phyloP scores from a whole-genome alignment of 1,140 invertebrate species.

The Nasonia vitripennis region DNA sequence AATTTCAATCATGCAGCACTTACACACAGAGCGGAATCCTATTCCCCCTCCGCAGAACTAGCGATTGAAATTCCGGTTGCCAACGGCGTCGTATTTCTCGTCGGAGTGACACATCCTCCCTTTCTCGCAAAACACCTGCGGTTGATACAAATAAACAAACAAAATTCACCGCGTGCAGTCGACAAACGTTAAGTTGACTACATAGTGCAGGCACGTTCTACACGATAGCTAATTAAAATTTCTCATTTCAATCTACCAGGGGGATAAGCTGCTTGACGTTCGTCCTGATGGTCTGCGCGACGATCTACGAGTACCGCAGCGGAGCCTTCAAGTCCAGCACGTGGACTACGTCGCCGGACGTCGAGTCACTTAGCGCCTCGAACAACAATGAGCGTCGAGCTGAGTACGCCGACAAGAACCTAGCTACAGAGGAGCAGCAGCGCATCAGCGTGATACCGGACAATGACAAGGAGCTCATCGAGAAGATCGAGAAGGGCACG shows the following conservation, averaged over 20 bases:
- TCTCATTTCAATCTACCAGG: constrained; percentile 65
- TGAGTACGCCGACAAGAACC: constrained; percentile 68
- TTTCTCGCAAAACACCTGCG: too few species aligned
- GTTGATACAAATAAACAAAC: too few species aligned
- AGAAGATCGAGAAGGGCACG: constrained; percentile 62
- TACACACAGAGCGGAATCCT: too few species aligned
- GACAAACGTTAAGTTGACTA: too few species aligned
- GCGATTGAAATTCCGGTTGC: too few species aligned
- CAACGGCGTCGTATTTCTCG: too few species aligned
- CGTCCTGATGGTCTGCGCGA: constrained; percentile 78
- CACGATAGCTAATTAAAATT: too few species aligned
- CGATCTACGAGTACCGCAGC: constrained; percentile 74
- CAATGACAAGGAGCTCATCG: constrained; percentile 69
- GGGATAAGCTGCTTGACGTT: constrained; percentile 70
- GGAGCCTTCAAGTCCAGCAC: not conserved
- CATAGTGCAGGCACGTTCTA: too few species aligned
- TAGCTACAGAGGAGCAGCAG: constrained; percentile 61
- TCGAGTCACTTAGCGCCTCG: constrained; percentile 64
- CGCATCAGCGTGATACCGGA: constrained; percentile 53
- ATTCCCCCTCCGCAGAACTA: too few species aligned
- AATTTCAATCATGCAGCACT: too few species aligned
- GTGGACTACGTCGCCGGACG: constrained; percentile 45
- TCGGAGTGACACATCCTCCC: too few species aligned
- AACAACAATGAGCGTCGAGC: constrained; percentile 72
- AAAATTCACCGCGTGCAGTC: too few species aligned